phyloP scores from a whole-genome alignment of 2,113 vertebrate species.

The Ovis canadensis region DNA sequence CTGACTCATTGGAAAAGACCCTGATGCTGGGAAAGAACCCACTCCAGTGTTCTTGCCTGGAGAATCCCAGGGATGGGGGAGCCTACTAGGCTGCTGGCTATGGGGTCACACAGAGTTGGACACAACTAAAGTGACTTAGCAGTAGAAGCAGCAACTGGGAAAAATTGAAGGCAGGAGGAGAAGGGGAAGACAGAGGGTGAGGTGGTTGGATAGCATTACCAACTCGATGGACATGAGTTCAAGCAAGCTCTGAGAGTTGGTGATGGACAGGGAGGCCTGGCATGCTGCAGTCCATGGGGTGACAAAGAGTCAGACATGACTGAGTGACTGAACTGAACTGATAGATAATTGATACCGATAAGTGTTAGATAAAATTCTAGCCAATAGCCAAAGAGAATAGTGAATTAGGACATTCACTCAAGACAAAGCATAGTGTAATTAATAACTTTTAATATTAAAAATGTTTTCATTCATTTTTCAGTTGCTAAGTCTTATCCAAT shows the following conservation, averaged over 20 bases:
- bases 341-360: not conserved
- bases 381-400: not conserved
- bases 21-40: not conserved
- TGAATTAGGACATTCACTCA: not conserved
- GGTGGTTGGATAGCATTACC: too few relatives aligned
- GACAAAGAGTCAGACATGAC: accelerated
- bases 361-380: not conserved
- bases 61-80: not conserved
- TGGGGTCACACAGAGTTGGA: not conserved
- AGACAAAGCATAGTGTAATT: not conserved
- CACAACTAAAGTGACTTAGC: too few relatives aligned
- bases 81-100: not conserved
- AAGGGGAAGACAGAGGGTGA: too few relatives aligned
- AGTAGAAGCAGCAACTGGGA: too few relatives aligned
- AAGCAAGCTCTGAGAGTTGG: too few relatives aligned
- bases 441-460: not conserved
- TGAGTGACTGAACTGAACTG: not conserved
- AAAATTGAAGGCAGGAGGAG: too few relatives aligned
- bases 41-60: not conserved
- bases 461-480: not conserved
- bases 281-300: too few relatives aligned
- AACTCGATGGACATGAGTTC: too few relatives aligned
- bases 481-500: not conserved
- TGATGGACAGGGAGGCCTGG: too few relatives aligned
- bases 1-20: not conserved